These are phyloP conservation scores for Latrodectus hesperus DNA, from an alignment of 2,888 invertebrate species.

Conservation along the genomic window DNA sequence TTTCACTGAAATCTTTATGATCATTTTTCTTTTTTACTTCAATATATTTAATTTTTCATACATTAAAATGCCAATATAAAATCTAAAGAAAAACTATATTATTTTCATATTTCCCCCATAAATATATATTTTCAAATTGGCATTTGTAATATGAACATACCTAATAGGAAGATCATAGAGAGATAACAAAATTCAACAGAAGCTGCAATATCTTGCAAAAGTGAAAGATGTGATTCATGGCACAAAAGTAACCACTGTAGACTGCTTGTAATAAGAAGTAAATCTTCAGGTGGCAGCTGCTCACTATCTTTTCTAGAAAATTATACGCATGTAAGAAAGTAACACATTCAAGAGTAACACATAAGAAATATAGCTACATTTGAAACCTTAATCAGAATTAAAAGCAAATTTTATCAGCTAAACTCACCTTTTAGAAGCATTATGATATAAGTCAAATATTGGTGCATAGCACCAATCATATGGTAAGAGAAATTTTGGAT, in stretches of 20 bases:
- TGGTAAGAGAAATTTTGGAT: slow-evolving; percentile 7
- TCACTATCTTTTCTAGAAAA: slow-evolving; percentile 10
- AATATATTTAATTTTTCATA: too few relatives aligned
- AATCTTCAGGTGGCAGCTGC: slow-evolving; percentile 12
- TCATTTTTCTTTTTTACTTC: too few relatives aligned
- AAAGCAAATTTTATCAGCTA: background rate
- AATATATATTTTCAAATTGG: too few relatives aligned
- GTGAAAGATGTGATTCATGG: slow-evolving; percentile 5
- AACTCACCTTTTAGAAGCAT: slow-evolving; percentile 24
- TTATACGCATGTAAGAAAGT: background rate
- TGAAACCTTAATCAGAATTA: background rate
- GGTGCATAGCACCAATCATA: slow-evolving; percentile 52
- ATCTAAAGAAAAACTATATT: too few relatives aligned
- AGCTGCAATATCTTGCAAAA: slow-evolving; percentile 33
- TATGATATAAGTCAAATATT: slow-evolving; percentile 32
- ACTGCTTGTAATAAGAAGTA: slow-evolving; percentile 20
- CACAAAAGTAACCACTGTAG: slow-evolving; percentile 44
- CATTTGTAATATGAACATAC: slow-evolving; percentile 10
- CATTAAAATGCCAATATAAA: too few relatives aligned
- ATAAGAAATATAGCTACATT: background rate
- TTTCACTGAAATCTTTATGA: too few relatives aligned
- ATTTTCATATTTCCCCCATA: too few relatives aligned
- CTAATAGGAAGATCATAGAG: slow-evolving; percentile 47
- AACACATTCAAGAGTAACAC: background rate
- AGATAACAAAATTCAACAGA: slow-evolving; percentile 46